Evolutionary conservation across 2,113 vertebrate genomes (phyloP), one percentile per base, ranked within the genome.

Genomic region (Holacanthus passer): DNA sequence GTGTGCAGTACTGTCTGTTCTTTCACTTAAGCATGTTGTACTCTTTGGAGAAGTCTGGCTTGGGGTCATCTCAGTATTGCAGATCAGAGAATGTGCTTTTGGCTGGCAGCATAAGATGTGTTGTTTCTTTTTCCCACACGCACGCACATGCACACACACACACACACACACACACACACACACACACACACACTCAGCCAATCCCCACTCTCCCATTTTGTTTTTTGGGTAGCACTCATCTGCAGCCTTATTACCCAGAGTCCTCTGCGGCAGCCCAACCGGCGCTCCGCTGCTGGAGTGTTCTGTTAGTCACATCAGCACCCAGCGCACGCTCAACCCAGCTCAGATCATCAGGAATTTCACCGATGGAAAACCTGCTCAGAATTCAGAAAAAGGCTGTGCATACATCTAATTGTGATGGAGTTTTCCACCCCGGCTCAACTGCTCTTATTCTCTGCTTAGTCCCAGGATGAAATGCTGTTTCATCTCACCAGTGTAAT

Each of bases 281-380:
- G 17, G 77, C 55, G 39, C 85, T 91, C 63, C 19, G 45, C 77
- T 89, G 88, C 89, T 82, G 62, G 76, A 89, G 76, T 87, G 79
- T 86, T 93, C 88, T 82, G 79, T 88, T 82, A 82, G 87, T 87
- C 91, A 90, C 91, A 95, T 95, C 91, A 92, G 91, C 86, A 95
- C 85, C 85, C 92, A 81, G 82, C 45, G 56, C 90, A 93, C 90
- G 91, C 88, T 88, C 90, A 82, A 45, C 84, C 71, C 85, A 81
- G 81, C 90, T 89, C 90, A 89, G 91, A 94, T 95, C 92, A 94
- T 94, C 92, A 92, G 91, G 89, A 95, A 92, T 92, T 92, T 93
- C 88, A 92, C 82, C 86, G 41, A 90, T 89, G 84, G 87, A 92
- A 92, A 92, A 93, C 93, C 91, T 95, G 91, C 91, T 87, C 85